Evolutionary conservation across 2,797 vertebrate species (phyloP).

Genomic region (Parauchenoglanis ngamensis): DNA sequence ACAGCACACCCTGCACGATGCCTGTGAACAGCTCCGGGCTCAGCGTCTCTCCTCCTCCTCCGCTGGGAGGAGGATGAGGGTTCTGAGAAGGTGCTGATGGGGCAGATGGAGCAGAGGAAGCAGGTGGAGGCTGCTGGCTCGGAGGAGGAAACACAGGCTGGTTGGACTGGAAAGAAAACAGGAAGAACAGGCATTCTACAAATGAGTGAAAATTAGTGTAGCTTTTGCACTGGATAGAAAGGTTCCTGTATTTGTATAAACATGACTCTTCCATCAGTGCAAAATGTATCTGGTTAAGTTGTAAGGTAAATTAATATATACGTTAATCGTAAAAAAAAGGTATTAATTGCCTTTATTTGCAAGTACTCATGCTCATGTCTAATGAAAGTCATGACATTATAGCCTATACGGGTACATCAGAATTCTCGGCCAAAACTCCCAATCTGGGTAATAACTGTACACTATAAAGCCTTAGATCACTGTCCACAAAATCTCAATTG

Average conservation of each 20-base stretch:
- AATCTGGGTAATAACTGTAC: too few species aligned
- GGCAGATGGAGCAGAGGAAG: conserved; percentile 51
- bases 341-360: not conserved
- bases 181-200: not conserved
- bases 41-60: conserved; percentile 72
- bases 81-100: conserved; percentile 43
- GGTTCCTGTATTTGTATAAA: not conserved
- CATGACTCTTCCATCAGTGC: not conserved
- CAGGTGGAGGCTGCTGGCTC: conserved; percentile 42
- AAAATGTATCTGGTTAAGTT: not conserved
- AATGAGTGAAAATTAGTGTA: not conserved
- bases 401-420: too few species aligned
- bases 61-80: conserved; percentile 50
- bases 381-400: not conserved
- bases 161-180: conserved; percentile 60
- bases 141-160: conserved; percentile 64
- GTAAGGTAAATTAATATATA: not conserved
- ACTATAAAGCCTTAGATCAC: too few species aligned
- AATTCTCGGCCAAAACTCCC: too few species aligned
- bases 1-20: conserved; percentile 88
- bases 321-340: too few species aligned
- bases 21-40: conserved; percentile 88
- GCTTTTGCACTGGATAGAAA: not conserved
- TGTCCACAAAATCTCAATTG: too few species aligned
- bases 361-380: not conserved